Conservation (phyloP, 2,888 invertebrate genomes). For the Melanophora roralis region DNA sequence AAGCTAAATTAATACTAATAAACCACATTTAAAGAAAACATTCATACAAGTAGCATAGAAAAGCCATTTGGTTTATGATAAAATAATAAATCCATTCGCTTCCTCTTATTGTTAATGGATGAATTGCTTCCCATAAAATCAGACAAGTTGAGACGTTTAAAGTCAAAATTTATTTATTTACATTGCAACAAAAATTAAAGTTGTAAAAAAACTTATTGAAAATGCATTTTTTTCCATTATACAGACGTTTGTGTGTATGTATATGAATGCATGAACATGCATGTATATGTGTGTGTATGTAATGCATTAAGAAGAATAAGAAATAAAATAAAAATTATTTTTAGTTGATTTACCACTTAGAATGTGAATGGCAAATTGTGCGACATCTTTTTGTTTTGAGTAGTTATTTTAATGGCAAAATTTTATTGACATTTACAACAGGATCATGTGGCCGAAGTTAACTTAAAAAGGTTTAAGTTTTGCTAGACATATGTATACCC, state of each 20-base stretch:
- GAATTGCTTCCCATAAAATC: not conserved
- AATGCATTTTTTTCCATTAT: not conserved
- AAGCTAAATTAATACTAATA: no score
- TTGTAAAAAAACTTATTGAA: not conserved
- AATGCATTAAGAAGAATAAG: not conserved
- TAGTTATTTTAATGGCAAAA: slow-evolving; percentile 10
- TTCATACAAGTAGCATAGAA: no score
- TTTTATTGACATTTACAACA: slow-evolving; percentile 10
- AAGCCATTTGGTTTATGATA: no score
- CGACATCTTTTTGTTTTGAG: not conserved
- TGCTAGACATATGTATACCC: no score
- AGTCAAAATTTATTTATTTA: not conserved
- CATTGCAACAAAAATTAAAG: not conserved
- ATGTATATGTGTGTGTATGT: not conserved
- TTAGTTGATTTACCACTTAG: slow-evolving; percentile 15
- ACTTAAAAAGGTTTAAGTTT: no score
- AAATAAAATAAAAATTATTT: not conserved
- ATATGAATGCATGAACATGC: not conserved
- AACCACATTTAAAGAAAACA: no score
- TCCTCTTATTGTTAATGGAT: not conserved
- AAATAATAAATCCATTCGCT: not conserved
- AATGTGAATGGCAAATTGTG: slow-evolving; percentile 27
- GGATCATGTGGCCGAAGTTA: not conserved
- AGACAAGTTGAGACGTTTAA: not conserved
- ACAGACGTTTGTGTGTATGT: no score